Base-by-base conservation (phyloP, 2,888 invertebrate species). In the Pachycephus smyrnensis region DNA sequence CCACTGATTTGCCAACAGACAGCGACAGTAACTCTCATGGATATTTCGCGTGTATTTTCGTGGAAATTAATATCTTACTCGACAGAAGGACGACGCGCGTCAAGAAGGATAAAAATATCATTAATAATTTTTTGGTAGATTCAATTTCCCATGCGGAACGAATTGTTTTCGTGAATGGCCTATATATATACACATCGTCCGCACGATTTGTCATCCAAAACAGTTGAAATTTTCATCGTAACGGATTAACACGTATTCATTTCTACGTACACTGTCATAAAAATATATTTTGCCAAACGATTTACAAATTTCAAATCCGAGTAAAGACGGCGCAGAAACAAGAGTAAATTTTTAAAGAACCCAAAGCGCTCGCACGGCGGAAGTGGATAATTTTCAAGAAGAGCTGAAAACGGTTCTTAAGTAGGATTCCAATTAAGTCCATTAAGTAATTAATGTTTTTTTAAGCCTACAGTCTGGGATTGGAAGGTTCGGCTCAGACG, bases 361-460 rank as follows among this genome's bases (percentile, higher is more conserved):
- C 6, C 15, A 6, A 55, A 9, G 55, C 6, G 0, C 55, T 9
- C 23, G 9, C 55, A 55, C 55, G 31, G 79, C 88, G 87, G 87
- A 88, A 87, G 84, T 76, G 80, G 77, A 81, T 83, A 87, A 88
- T 88, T 88, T 85, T 79, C 82, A 84, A 87, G 87, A 86, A 78
- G 81, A 75, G 77, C 81, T 80, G 80, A 73, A 31, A 71, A 73
- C 79, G 79, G 75, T 82, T 69, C 83, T 83, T 76, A 80, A 84
- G 83, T 83, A 82, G 82, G 81, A 85, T 86, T 88, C 86, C 86
- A 84, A 87, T 88, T 88, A 88, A 84, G 85, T 82, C 82, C 80
- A 88, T 86, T 84, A 86, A 88, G 76, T 84, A 86, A 88, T 88
- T 87, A 86, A 86, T 82, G 86, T 80, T 84, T 81, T 82, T 81